Percentiles rank a stretch among this genome's conserved stretches.
phyloP scores from a whole-genome alignment of 2,113 vertebrate species.

The Malaclemys terrapin region DNA sequence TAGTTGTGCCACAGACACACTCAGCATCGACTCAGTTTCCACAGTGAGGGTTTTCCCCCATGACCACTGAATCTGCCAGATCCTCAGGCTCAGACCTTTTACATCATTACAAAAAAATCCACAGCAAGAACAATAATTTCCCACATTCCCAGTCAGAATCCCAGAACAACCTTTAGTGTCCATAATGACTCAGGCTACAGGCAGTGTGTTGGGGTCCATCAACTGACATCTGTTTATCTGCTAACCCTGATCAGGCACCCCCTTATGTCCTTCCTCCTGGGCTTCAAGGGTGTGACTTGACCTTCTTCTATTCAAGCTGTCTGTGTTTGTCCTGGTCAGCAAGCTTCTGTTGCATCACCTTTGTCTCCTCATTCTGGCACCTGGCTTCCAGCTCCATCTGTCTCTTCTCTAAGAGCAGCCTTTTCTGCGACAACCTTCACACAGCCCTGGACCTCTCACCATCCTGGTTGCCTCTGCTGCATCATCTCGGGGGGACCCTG shows the following conservation, averaged over 20 bases:
- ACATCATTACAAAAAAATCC: not conserved
- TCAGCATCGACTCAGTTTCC: not conserved
- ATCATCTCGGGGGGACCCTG: not conserved
- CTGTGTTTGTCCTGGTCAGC: not conserved
- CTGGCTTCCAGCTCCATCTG: not conserved
- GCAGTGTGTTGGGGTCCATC: not conserved
- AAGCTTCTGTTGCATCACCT: not conserved
- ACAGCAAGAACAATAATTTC: not conserved
- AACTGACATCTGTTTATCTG: not conserved
- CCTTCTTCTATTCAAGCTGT: not conserved
- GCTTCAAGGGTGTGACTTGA: not conserved
- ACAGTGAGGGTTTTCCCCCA: not conserved
- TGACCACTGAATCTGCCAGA: not conserved
- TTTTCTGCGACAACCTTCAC: not conserved
- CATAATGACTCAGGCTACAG: not conserved
- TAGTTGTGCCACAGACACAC: too few species aligned
- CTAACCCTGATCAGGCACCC: not conserved
- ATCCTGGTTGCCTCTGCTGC: not conserved
- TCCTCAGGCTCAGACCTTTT: not conserved
- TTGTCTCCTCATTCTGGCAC: not conserved
- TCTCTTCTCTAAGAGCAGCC: not conserved
- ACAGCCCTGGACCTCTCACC: not conserved
- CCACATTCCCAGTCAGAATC: not conserved
- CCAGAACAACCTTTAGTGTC: not conserved
- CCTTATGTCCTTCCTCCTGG: not conserved